These are phyloP conservation scores for Pseudochirops cupreus DNA, from an alignment of 2,797 vertebrate species.

Conservation along the genomic window DNA sequence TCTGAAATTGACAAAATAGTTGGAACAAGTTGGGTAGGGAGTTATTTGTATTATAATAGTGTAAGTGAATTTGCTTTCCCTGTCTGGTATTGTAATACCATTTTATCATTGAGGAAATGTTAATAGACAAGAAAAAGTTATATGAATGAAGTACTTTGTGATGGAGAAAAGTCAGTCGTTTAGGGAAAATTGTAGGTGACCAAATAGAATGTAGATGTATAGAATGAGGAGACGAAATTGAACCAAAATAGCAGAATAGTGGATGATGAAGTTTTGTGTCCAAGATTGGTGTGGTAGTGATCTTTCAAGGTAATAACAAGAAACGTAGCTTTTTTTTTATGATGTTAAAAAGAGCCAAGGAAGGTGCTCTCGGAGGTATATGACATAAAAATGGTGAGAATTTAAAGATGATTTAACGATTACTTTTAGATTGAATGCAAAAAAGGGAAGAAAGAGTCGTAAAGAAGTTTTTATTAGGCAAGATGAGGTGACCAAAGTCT, in stretches of 20 bases:
- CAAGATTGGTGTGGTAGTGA: neutral
- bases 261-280: neutral
- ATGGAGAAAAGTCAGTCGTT: neutral
- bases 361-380: too few relatives aligned
- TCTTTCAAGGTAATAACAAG: neutral
- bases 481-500: neutral
- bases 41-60: neutral
- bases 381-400: neutral
- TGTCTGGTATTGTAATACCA: neutral
- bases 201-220: neutral
- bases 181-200: fast-evolving
- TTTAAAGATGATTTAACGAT: neutral
- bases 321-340: fast-evolving
- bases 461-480: too few relatives aligned
- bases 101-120: neutral
- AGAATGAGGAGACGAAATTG: fast-evolving
- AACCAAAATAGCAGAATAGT: neutral
- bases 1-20: neutral
- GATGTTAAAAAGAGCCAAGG: fast-evolving
- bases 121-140: fast-evolving
- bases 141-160: neutral
- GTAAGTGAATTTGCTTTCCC: neutral
- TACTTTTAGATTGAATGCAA: neutral
- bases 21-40: neutral
- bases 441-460: neutral